Conservation (phyloP, 2,888 invertebrate genomes). For the Athalia rosae region DNA sequence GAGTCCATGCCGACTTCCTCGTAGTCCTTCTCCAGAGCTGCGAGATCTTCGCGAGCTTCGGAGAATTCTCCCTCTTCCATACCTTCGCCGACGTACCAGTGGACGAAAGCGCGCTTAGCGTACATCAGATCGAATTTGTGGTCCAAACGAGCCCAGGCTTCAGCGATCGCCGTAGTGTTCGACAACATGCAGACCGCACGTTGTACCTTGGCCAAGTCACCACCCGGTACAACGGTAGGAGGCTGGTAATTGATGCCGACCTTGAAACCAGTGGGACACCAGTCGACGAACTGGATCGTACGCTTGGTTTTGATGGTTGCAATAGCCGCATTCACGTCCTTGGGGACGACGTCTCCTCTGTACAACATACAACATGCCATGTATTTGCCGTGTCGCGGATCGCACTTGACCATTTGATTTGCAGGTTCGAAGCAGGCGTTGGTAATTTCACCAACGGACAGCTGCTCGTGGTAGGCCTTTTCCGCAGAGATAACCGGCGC, state of each 20-base stretch:
- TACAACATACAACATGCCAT: conserved; percentile 98
- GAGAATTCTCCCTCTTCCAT: conserved; percentile 93
- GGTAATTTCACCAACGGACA: conserved; percentile 94
- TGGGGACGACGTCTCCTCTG: conserved; percentile 95
- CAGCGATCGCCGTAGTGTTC: conserved; percentile 97
- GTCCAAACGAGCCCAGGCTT: conserved; percentile 97
- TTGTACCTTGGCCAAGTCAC: conserved; percentile 95
- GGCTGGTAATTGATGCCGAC: conserved; percentile 96
- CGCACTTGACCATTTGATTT: conserved; percentile 97
- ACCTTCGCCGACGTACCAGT: conserved; percentile 94
- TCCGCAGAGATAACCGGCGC: conserved; percentile 95
- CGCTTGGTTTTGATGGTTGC: conserved; percentile 97
- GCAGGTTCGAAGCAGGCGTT: conserved; percentile 97
- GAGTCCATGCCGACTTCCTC: conserved; percentile 84
- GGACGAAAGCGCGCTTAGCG: conserved; percentile 97
- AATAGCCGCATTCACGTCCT: conserved; percentile 95
- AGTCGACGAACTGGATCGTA: conserved; percentile 94
- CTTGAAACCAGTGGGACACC: conserved; percentile 90
- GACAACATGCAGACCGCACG: conserved; percentile 99
- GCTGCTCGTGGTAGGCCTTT: conserved; percentile 95
- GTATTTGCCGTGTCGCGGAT: conserved; percentile 94
- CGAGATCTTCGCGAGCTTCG: conserved; percentile 85
- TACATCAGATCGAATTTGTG: conserved; percentile 98
- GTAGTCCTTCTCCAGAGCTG: conserved; percentile 82
- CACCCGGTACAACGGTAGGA: conserved; percentile 95